Base-by-base conservation (phyloP, 2,797 vertebrate genomes). In the Echiichthys vipera region DNA sequence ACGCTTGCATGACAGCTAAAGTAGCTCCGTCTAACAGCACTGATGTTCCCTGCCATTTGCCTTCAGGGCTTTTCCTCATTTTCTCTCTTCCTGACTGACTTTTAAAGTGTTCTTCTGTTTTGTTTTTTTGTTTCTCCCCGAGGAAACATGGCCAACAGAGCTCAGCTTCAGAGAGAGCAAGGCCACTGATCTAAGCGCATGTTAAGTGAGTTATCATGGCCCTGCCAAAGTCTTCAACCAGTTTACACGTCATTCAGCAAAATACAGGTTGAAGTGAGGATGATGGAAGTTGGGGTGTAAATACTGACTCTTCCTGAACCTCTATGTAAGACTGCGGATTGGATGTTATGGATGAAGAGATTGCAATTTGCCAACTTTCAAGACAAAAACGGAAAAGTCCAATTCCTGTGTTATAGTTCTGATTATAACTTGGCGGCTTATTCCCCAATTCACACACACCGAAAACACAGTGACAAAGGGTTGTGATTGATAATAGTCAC, bases 101-200 rank as follows among this genome's bases (percentile, higher is more conserved):
- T 88, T 86, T 95, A 93, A 96, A 94, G 94, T 91, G 93, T 94
- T 94, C 87, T 87, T 80, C 55, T 75, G 50, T 56, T 77, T 40
- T 36, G 12, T 50, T 55, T 62, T 25, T 54, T 58, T 61, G 37
- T 64, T 58, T 54, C 66, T 84, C 84, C 85, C 87, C 6, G 37
- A 71, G 84, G 85, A 91, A 94, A 95, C 94, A 95, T 93, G 93
- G 92, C 92, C 91, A 94, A 87, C 76, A 93, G 92, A 95, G 85
- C 69, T 71, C 70, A 71, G 91, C 90, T 92, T 90, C 90, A 91
- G 87, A 92, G 91, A 94, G 92, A 94, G 85, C 82, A 87, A 84
- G 91, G 89, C 80, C 95, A 93, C 83, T 89, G 93, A 93, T 94
- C 91, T 92, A 80, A 84, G 89, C 91, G 88, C 93, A 89, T 88